Evolutionary conservation across 2,888 invertebrate genomes (phyloP), one percentile per base, ranked within the genome.

Genomic region (Leptopilina myrica): DNA sequence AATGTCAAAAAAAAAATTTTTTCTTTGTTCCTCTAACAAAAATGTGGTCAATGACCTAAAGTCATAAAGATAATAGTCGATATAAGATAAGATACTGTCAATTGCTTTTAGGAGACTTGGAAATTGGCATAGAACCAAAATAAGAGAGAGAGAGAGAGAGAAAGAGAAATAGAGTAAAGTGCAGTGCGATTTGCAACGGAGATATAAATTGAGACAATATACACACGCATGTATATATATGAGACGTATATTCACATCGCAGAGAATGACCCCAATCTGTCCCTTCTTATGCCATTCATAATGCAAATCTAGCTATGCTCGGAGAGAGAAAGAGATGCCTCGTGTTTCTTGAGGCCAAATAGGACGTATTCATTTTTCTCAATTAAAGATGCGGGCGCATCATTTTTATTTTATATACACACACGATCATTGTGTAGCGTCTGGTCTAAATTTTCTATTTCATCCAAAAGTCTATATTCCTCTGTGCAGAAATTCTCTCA

Each of bases 131-230:
- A 56, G 33, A 69, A 69, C 69, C 53, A 69, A 26, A n/a, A 14
- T 20, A 33, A 4, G 56, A 49, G 26, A 49, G 11, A 49, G 33
- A 33, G 33, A 33, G 5, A 33, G 33, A 49, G 33, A 33, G 33
- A 33, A 3, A 33, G 33, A 49, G 49, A 43, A 43, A 3, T 33
- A 49, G 26, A 69, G 26, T 53, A 26, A 56, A 69, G 26, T 64
- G 40, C n/a, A 69, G 53, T 56, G 20, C 20, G 53, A 69, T 69
- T 53, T 14, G 20, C 69, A 53, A 56, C 53, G 53, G 53, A 69
- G 69, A 69, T 69, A 43, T 43, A 69, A 69, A 69, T 49, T 69
- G 53, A 56, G 53, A 69, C 53, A 73, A 73, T 56, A n/a, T 73
- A 9, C 33, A 53, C 56, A 73, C 20, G 53, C 56, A 73, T 73